Base-by-base conservation (phyloP, 2,113 vertebrate species). In the Forbesichthys agassizii region DNA sequence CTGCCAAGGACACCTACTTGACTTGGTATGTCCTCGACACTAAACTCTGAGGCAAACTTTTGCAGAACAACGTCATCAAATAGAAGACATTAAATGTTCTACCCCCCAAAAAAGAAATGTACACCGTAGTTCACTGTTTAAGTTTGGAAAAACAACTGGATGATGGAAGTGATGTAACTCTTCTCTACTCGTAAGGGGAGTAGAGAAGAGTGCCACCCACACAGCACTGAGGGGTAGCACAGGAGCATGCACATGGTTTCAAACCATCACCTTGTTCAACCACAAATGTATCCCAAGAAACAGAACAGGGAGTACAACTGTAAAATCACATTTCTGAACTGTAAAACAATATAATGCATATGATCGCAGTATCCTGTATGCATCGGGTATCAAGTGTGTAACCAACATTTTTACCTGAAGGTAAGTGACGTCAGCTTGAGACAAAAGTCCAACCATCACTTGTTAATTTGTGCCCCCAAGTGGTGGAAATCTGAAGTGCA, bases 381-480 rank as follows among this genome's bases (percentile, higher is more conserved):
- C 12, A 48, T 3, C 53, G 4, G 14, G 33, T 59, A 9, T 83
- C 70, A 42, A 61, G 59, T 52, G 13, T 16, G 74, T 71, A 71
- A 8, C 3, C 53, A 67, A 51, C 51, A 55, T 71, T 74, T 56
- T 61, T 33, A 27, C 59, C 69, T 66, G 5, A 69, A 75, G 53
- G 68, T 63, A 84, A 18, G 80, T 80, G 71, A 77, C 75, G 75
- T 81, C 62, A 82, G 70, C 60, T 61, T 46, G 10, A 36, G 78
- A 68, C 59, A 60, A 82, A 57, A 70, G 79, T 77, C 66, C 68
- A 33, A 65, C 65, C 67, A 67, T 84, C 83, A 52, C 84, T 90
- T 89, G 87, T 89, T 90, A 77, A 84, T 88, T 70, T 86, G 81
- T 88, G 90, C 90, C 90, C 83, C 83, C 90, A 87, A 86, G 90